These are phyloP conservation scores for Oophaga pumilio DNA, from an alignment of 2,113 vertebrate species.

Conservation along the genomic window DNA sequence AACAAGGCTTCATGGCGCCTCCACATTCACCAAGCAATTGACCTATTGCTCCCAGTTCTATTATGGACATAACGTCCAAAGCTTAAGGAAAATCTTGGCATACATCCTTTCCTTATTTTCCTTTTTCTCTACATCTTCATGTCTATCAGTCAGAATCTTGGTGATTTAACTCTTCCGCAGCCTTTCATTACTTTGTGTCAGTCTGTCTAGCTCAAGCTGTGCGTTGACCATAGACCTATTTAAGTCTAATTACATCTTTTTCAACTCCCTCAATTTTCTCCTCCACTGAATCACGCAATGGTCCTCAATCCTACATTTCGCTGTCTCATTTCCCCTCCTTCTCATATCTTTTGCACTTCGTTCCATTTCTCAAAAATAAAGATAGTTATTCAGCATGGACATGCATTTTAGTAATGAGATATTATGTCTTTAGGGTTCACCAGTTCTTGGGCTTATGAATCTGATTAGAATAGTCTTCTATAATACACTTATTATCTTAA, in stretches of 20 bases:
- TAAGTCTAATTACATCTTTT: constrained; percentile 36
- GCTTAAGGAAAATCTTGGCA: neutral
- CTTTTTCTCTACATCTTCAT: neutral
- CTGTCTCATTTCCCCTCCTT: constrained; percentile 2
- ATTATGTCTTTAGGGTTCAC: constrained; percentile 4
- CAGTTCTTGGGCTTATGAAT: neutral
- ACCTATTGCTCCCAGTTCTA: constrained; percentile 19
- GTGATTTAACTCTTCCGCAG: constrained; percentile 3
- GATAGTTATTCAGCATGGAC: constrained; percentile 2
- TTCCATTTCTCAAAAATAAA: constrained; percentile 5
- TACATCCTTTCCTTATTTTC: neutral
- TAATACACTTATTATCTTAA: neutral
- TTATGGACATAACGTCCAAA: constrained; percentile 1
- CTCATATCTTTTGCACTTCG: neutral
- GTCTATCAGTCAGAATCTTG: neutral
- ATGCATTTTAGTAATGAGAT: constrained; percentile 22
- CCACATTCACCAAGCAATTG: constrained; percentile 24
- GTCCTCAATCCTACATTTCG: constrained; percentile 14
- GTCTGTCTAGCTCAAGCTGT: constrained; percentile 30
- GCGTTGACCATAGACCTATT: constrained; percentile 4
- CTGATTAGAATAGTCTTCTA: neutral
- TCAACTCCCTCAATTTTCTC: constrained; percentile 9
- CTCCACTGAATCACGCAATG: constrained; percentile 19
- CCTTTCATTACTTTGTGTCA: constrained; percentile 20
- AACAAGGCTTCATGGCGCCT: constrained; percentile 35